A percentile compares a stretch with the other conserved stretches of the same genome.
These are phyloP conservation scores for Chalcis sispes DNA, from an alignment of 2,888 invertebrate species.

Conservation along the genomic window DNA sequence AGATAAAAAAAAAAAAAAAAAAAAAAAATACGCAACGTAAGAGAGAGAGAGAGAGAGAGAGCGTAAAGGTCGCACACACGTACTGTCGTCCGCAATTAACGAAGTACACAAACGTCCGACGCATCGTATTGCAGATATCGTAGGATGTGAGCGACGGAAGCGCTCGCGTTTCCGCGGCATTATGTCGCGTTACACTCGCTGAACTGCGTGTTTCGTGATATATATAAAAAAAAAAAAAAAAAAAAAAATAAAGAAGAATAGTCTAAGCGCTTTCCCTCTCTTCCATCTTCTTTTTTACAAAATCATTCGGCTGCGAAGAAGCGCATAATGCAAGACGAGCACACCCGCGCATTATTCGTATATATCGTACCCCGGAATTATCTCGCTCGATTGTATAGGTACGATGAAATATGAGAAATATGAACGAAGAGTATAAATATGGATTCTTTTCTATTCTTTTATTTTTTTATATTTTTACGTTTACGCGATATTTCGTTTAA, in stretches of 20 bases:
- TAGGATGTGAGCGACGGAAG: conserved; percentile 63
- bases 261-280: not conserved
- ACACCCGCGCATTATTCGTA: no score
- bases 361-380: no score
- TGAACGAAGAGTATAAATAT: no score
- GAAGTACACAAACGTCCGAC: conserved; percentile 14
- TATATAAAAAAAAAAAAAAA: not conserved
- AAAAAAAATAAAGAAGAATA: not conserved
- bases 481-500: no score
- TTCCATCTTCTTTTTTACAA: conserved; percentile 5
- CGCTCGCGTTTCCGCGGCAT: conserved; percentile 71
- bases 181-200: conserved; percentile 63
- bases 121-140: conserved; percentile 60
- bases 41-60: not conserved
- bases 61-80: no score
- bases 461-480: no score
- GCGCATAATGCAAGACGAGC: not conserved
- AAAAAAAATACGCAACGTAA: not conserved
- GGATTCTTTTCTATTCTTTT: no score
- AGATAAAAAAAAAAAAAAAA: not conserved
- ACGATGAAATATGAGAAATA: not conserved
- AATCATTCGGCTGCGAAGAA: conserved; percentile 28
- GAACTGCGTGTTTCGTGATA: conserved; percentile 60
- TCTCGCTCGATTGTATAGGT: not conserved
- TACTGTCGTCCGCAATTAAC: conserved; percentile 28